Percentiles rank a stretch among this genome's conserved stretches.
These are phyloP conservation scores for Drosophila parthenogenetica DNA, from an alignment of 2,888 invertebrate species.

Conservation along the genomic window DNA sequence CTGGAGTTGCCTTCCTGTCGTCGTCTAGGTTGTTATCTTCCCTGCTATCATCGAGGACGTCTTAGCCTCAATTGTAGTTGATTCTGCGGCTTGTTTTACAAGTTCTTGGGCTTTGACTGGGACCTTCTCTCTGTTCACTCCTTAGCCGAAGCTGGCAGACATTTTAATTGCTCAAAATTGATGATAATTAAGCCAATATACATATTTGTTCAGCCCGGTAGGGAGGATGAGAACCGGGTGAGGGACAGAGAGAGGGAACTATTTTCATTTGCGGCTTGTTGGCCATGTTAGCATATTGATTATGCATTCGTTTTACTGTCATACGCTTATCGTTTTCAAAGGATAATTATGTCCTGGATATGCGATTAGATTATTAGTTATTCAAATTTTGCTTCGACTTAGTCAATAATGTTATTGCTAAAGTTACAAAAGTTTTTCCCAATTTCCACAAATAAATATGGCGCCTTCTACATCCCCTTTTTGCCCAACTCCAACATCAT, in stretches of 20 bases:
- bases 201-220: slow-evolving; percentile 64
- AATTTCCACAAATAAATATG: not conserved
- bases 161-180: slow-evolving; percentile 79
- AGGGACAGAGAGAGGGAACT: slow-evolving; percentile 12
- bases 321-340: slow-evolving; percentile 49
- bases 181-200: slow-evolving; percentile 81
- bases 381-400: slow-evolving; percentile 35
- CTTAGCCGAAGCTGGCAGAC: slow-evolving; percentile 47
- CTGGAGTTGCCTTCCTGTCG: slow-evolving; percentile 69
- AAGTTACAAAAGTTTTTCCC: not conserved
- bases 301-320: slow-evolving; percentile 69
- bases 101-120: slow-evolving; percentile 67
- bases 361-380: slow-evolving; percentile 48
- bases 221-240: not conserved
- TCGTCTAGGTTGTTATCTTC: slow-evolving; percentile 74
- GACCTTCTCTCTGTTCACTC: slow-evolving; percentile 1
- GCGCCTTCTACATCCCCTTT: not conserved
- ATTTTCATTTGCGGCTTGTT: slow-evolving; percentile 43
- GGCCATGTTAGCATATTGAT: slow-evolving; percentile 65
- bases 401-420: slow-evolving; percentile 4
- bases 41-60: slow-evolving; percentile 74
- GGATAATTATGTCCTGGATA: slow-evolving; percentile 44
- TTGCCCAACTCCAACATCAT: slow-evolving; percentile 25
- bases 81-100: slow-evolving; percentile 71
- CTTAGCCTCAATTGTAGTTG: slow-evolving; percentile 48